A percentile compares a stretch with the other conserved stretches of the same genome.
phyloP scores from a whole-genome alignment of 37 sponge, comb jelly and placozoan species.

The Halichondria panicea region DNA sequence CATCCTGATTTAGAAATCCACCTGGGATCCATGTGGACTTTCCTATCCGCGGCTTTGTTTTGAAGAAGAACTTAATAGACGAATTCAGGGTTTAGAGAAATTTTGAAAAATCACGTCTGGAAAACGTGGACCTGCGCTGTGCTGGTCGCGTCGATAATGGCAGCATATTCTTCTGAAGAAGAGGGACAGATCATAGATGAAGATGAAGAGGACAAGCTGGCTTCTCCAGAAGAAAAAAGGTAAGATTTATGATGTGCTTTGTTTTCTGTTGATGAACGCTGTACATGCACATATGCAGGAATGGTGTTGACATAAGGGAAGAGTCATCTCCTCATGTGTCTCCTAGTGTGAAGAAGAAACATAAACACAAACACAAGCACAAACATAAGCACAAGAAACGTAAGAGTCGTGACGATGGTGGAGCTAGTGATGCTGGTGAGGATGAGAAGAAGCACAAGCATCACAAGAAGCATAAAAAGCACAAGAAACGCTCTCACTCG shows the following conservation, averaged over 20 bases:
- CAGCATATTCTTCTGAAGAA: constrained; percentile 52
- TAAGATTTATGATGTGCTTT: constrained; percentile 5
- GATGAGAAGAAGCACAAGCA: constrained; percentile 48
- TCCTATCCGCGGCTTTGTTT: too few species aligned
- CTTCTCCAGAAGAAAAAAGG: background rate
- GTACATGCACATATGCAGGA: constrained; percentile 7
- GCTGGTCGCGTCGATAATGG: background rate
- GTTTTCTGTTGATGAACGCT: too few species aligned
- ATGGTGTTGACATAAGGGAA: background rate
- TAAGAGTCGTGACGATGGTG: constrained; percentile 20
- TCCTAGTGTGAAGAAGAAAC: constrained; percentile 50
- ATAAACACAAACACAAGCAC: constrained; percentile 82
- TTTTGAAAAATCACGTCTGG: background rate
- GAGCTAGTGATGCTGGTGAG: constrained; percentile 18
- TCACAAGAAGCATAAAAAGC: constrained; percentile 72
- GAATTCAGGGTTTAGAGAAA: background rate
- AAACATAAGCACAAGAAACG: constrained; percentile 80
- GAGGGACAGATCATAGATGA: constrained; percentile 74
- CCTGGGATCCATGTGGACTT: too few species aligned
- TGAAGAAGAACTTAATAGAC: too few species aligned
- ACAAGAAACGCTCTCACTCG: constrained; percentile 48
- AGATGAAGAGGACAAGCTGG: constrained; percentile 40
- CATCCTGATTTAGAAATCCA: too few species aligned
- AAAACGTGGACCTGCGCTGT: background rate
- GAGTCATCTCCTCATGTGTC: background rate